These are phyloP conservation scores for Pantherophis vulpinus DNA, from an alignment of 2,797 vertebrate genomes.

Conservation along the genomic window DNA sequence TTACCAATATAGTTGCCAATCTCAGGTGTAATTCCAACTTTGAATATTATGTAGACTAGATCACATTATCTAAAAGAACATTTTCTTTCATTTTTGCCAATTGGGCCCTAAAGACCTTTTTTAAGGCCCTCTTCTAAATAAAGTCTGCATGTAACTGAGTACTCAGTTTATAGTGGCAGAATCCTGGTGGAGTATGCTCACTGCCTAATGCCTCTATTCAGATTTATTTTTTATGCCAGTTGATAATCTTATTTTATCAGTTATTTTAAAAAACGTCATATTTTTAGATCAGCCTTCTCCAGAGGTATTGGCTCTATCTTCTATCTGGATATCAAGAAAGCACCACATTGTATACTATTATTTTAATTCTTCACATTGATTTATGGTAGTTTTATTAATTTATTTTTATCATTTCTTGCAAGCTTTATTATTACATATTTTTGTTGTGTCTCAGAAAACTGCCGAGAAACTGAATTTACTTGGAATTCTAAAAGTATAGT, in stretches of 20 bases:
- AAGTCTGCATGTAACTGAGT: neutral
- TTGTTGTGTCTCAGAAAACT: neutral
- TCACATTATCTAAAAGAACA: neutral
- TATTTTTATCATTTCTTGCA: neutral
- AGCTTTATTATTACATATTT: neutral
- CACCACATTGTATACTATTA: neutral
- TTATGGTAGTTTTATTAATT: neutral
- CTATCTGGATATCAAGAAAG: neutral
- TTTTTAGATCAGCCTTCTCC: neutral
- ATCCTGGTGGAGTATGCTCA: neutral
- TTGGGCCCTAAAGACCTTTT: neutral
- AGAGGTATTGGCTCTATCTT: neutral
- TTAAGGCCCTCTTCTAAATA: neutral
- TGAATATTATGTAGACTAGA: neutral
- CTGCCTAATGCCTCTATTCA: neutral
- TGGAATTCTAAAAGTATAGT: neutral
- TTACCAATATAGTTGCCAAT: neutral
- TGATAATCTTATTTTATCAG: neutral
- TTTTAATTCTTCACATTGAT: neutral
- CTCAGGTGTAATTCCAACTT: neutral
- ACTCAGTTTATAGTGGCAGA: neutral
- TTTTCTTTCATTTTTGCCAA: neutral
- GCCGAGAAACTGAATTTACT: neutral
- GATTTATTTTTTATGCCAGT: neutral
- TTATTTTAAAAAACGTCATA: neutral